Percentiles rank a stretch among this genome's conserved stretches.
Conservation (phyloP, 2,113 vertebrate genomes). For the Cryptotis parvus region DNA sequence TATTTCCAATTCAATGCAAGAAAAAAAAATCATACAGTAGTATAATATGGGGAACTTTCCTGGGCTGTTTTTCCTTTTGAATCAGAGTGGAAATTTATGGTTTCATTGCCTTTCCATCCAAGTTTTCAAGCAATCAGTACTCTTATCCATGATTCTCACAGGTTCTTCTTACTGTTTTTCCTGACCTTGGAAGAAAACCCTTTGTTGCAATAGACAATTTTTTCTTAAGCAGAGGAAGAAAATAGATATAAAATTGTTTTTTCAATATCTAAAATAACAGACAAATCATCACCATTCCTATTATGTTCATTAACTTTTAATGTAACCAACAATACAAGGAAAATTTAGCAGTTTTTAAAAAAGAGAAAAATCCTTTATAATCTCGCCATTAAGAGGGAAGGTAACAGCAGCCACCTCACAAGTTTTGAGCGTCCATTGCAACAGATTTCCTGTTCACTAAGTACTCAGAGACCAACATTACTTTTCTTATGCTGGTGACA, state of each 20-base stretch:
- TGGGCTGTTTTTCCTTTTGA: slow-evolving; percentile 35
- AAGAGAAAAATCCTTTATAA: background rate
- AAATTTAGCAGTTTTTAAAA: background rate
- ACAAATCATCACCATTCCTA: slow-evolving; percentile 35
- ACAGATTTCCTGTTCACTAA: slow-evolving; percentile 6
- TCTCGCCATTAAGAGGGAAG: background rate
- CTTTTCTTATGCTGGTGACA: slow-evolving; percentile 23
- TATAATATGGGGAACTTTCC: background rate
- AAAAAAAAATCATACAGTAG: background rate
- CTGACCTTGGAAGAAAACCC: background rate
- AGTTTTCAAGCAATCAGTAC: background rate
- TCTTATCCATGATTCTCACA: background rate
- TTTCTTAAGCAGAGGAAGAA: slow-evolving; percentile 19
- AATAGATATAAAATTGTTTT: slow-evolving; percentile 23
- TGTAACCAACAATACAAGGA: slow-evolving; percentile 13
- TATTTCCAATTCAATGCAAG: background rate
- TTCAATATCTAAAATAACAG: slow-evolving; percentile 20
- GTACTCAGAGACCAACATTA: slow-evolving; percentile 22
- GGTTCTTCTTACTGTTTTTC: background rate
- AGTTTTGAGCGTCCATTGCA: background rate
- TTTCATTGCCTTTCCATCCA: background rate
- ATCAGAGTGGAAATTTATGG: slow-evolving; percentile 37
- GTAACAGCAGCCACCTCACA: background rate
- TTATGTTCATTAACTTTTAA: slow-evolving; percentile 17
- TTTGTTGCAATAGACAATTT: background rate